These are phyloP conservation scores for Patella depressa DNA, from an alignment of 2,888 invertebrate species.

Conservation along the genomic window DNA sequence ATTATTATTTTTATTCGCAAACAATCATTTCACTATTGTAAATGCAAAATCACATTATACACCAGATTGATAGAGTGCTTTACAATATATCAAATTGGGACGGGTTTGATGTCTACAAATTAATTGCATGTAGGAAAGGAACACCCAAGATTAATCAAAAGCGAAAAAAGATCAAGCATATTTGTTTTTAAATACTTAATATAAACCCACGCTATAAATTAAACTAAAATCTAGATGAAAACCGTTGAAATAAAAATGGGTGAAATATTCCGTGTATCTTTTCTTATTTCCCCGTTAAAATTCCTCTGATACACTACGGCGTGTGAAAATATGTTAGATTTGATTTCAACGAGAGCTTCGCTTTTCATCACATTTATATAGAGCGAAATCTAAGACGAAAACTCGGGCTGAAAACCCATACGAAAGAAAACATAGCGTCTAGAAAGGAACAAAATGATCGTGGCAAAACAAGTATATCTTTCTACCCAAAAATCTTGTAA, in stretches of 20 bases:
- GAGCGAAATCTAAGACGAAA: conserved; percentile 4
- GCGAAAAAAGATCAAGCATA: no score
- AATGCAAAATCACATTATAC: no score
- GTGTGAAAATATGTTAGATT: conserved; percentile 10
- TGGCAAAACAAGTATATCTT: neutral
- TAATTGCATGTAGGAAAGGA: no score
- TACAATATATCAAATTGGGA: no score
- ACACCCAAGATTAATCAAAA: no score
- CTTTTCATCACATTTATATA: conserved; percentile 10
- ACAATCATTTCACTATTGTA: no score
- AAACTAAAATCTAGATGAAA: neutral
- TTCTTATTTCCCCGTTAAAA: neutral
- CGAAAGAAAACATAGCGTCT: neutral
- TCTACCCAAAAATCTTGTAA: conserved; percentile 11
- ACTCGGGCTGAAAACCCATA: neutral
- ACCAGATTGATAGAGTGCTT: no score
- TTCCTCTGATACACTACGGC: neutral
- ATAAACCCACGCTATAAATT: no score
- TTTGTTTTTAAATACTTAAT: no score
- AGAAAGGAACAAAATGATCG: neutral
- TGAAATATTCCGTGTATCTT: neutral
- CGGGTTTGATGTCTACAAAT: no score
- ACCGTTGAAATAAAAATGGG: conserved; percentile 2
- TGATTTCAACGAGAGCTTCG: neutral
- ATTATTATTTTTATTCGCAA: no score